phyloP scores from a whole-genome alignment of 2,888 invertebrate species.

The Clitarchus hookeri region DNA sequence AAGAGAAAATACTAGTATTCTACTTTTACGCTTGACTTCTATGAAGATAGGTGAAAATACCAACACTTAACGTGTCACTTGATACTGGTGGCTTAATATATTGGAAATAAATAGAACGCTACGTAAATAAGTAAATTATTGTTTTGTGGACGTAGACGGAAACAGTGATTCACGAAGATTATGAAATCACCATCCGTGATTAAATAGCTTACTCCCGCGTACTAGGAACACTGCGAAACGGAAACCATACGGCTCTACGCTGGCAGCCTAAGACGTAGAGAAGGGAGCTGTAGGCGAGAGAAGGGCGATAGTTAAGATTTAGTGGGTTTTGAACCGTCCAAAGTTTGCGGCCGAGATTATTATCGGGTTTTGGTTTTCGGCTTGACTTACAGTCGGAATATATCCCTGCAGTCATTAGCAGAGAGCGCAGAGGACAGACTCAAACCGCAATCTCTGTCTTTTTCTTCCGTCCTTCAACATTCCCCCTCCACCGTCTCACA shows the following conservation, averaged over 20 bases:
- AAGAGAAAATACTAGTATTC: too few species aligned
- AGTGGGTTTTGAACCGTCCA: conserved; percentile 32
- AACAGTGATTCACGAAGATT: neutral
- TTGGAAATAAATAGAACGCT: too few species aligned
- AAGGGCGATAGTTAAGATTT: conserved; percentile 31
- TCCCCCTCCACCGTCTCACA: neutral
- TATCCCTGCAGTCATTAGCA: conserved; percentile 1
- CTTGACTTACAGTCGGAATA: conserved; percentile 23
- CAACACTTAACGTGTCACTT: too few species aligned
- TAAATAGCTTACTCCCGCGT: neutral
- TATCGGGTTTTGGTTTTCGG: conserved; percentile 32
- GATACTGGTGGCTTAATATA: too few species aligned
- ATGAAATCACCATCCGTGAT: neutral
- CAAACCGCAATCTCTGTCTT: neutral
- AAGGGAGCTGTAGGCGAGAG: neutral
- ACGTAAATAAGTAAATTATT: neutral
- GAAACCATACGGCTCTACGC: neutral
- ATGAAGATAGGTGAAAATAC: too few species aligned
- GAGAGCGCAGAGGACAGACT: neutral
- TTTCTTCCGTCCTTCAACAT: conserved; percentile 19
- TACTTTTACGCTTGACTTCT: too few species aligned
- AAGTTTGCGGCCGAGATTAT: conserved; percentile 29
- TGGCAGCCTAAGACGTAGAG: neutral
- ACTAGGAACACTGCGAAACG: neutral
- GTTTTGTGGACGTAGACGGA: neutral